Percentiles rank a stretch among this genome's conserved stretches.
phyloP scores from a whole-genome alignment of 2,797 vertebrate species.

The Hylomyscus alleni region DNA sequence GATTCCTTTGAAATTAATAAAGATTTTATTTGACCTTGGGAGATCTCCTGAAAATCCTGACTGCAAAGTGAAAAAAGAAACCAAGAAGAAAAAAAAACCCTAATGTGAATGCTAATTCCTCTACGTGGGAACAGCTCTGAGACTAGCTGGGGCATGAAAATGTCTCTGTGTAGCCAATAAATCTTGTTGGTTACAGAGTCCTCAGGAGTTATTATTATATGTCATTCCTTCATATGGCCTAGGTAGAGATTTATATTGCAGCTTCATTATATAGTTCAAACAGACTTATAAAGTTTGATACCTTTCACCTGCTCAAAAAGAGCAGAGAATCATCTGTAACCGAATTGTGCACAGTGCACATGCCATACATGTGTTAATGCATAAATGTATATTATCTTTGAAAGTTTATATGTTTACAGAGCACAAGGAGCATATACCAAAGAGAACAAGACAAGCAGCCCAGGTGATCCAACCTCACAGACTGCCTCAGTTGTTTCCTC shows the following conservation, averaged over 20 bases:
- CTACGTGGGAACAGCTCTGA: not conserved
- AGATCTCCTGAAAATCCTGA: not conserved
- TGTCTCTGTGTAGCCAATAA: not conserved
- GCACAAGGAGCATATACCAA: not conserved
- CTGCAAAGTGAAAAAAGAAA: not conserved
- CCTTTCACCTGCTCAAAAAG: not conserved
- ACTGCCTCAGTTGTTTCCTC: not conserved
- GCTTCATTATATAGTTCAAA: not conserved
- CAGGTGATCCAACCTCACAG: not conserved
- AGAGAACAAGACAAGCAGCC: not conserved
- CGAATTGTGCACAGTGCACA: not conserved
- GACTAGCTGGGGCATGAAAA: not conserved
- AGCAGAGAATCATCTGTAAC: not conserved
- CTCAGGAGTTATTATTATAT: not conserved
- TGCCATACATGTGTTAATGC: not conserved
- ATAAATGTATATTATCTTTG: not conserved
- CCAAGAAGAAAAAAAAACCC: not conserved
- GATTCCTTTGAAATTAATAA: not conserved
- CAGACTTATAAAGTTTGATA: not conserved
- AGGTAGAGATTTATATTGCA: not conserved
- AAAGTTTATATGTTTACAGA: not conserved
- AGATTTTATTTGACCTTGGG: not conserved
- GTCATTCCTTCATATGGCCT: not conserved
- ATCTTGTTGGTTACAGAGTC: not conserved
- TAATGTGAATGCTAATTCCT: not conserved